phyloP scores from a whole-genome alignment of 2,113 vertebrate genomes.

The Edolisoma coerulescens region DNA sequence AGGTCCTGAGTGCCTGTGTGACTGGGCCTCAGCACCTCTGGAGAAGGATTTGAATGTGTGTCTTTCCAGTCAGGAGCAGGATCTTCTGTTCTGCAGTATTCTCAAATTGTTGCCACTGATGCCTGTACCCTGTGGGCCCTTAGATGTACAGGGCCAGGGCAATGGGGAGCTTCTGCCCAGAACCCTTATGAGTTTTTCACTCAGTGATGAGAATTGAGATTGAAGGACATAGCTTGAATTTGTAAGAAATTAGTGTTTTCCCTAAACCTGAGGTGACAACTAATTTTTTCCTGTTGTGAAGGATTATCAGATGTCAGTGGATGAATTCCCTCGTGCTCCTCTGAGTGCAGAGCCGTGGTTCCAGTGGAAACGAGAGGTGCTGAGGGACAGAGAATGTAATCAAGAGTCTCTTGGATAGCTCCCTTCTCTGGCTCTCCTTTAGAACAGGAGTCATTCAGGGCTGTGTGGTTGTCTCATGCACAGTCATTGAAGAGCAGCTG shows the following conservation, averaged over 20 bases:
- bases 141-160: neutral
- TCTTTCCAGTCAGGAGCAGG: neutral
- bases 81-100: neutral
- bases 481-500: neutral
- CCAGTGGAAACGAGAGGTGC: neutral
- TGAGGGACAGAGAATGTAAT: neutral
- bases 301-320: neutral
- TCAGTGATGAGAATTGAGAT: neutral
- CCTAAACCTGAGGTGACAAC: neutral
- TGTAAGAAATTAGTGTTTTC: neutral
- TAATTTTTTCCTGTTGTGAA: neutral
- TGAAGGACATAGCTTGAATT: neutral
- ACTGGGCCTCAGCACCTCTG: neutral
- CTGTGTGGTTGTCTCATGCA: neutral
- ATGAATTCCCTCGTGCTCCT: neutral
- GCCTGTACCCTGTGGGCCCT: neutral
- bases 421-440: neutral
- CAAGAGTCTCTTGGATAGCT: neutral
- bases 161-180: neutral
- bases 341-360: neutral
- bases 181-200: neutral
- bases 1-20: neutral
- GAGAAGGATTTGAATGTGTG: neutral
- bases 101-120: neutral
- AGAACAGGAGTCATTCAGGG: neutral